Evolutionary conservation across 2,797 vertebrate genomes (phyloP).

Genomic region (Bucorvus abyssinicus): DNA sequence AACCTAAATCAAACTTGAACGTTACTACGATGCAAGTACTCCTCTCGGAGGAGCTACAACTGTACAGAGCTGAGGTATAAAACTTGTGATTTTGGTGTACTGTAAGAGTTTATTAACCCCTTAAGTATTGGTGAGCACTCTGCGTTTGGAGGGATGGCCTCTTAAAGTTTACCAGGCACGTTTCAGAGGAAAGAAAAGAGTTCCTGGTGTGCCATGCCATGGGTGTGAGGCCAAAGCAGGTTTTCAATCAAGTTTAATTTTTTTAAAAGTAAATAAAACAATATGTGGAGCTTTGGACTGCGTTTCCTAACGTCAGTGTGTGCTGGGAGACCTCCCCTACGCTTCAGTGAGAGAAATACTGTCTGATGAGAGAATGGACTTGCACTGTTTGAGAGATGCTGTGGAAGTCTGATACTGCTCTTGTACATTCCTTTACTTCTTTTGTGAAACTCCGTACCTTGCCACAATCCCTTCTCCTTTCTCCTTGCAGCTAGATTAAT

Average conservation of each 20-base stretch:
- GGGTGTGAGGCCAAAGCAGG: conserved; percentile 28
- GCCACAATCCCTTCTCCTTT: not conserved
- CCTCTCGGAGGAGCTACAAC: conserved; percentile 24
- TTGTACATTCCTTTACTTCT: not conserved
- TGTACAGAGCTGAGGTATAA: not conserved
- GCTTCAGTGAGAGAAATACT: not conserved
- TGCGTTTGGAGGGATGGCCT: not conserved
- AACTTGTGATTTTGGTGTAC: conserved; percentile 11
- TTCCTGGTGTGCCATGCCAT: conserved; percentile 27
- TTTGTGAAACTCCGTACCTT: not conserved
- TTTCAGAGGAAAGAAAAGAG: conserved; percentile 45
- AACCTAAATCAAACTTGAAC: conserved; percentile 68
- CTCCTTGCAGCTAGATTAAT: not conserved
- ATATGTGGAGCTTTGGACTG: conserved; percentile 11
- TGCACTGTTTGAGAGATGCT: not conserved
- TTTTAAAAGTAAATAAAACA: conserved; percentile 33
- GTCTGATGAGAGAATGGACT: not conserved
- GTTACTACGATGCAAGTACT: conserved; percentile 22
- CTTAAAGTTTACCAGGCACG: conserved; percentile 1
- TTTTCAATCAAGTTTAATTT: conserved; percentile 7
- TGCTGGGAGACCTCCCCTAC: not conserved
- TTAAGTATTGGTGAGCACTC: conserved; percentile 23
- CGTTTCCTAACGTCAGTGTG: not conserved
- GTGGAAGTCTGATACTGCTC: not conserved
- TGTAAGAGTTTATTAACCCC: conserved; percentile 61